These are phyloP conservation scores for Hirudinaria manillensis DNA, from an alignment of 2,888 invertebrate genomes.

Conservation along the genomic window DNA sequence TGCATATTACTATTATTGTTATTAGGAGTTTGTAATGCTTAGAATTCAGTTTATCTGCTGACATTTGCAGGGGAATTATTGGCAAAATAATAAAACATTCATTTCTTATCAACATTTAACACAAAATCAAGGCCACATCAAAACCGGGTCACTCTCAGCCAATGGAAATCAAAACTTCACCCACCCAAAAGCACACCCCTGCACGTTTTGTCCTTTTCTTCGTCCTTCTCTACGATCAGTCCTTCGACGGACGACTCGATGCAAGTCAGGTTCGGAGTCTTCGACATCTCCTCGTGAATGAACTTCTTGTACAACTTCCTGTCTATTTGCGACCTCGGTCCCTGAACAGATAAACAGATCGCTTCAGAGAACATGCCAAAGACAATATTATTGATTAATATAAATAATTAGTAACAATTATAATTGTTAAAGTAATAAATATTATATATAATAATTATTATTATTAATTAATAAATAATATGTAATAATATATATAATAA, in stretches of 20 bases:
- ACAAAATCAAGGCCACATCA: too few relatives aligned
- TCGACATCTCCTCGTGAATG: conserved; percentile 67
- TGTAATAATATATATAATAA: too few relatives aligned
- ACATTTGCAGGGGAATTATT: too few relatives aligned
- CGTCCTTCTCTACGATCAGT: conserved; percentile 60
- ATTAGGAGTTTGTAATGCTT: too few relatives aligned
- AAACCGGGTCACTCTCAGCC: too few relatives aligned
- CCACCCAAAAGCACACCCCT: conserved; percentile 35
- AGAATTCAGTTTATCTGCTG: too few relatives aligned
- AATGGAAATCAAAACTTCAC: too few relatives aligned
- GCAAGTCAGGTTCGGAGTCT: conserved; percentile 65
- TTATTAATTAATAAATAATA: neutral
- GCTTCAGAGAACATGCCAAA: neutral
- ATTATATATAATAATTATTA: neutral
- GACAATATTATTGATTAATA: too few relatives aligned
- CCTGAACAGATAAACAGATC: conserved; percentile 52
- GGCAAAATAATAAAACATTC: too few relatives aligned
- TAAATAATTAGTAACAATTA: neutral
- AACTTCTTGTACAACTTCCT: conserved; percentile 70
- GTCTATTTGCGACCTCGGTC: conserved; percentile 80
- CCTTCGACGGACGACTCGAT: conserved; percentile 72
- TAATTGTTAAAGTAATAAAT: neutral
- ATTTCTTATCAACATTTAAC: too few relatives aligned
- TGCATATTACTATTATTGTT: too few relatives aligned
- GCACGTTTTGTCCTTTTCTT: conserved; percentile 33